Percentiles rank a stretch among this genome's conserved stretches.
These are phyloP conservation scores for Larimichthys polyactis DNA, from an alignment of 2,113 vertebrate genomes.

Conservation along the genomic window DNA sequence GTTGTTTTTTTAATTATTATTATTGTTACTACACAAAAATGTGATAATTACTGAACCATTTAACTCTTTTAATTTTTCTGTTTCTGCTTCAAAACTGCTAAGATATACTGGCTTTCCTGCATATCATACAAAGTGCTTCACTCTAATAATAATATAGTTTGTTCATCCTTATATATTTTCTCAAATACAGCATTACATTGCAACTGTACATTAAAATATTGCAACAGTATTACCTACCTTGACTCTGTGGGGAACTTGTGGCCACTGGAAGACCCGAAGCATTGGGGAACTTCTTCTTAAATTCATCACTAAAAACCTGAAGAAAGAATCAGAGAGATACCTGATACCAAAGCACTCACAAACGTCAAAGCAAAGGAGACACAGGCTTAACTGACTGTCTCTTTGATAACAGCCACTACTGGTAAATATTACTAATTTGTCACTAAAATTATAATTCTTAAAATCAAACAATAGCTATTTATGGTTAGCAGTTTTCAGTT, in stretches of 20 bases:
- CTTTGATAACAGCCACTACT: neutral
- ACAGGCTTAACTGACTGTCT: neutral
- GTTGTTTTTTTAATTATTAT: no score
- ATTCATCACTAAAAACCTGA: conserved; percentile 79
- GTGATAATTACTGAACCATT: neutral
- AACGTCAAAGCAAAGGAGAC: neutral
- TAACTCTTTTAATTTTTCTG: no score
- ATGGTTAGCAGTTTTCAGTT: neutral
- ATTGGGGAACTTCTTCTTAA: conserved; percentile 66
- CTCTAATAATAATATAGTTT: neutral
- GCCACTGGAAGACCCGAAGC: neutral
- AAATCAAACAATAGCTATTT: no score
- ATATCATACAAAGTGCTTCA: neutral
- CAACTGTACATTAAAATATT: neutral
- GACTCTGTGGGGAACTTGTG: neutral
- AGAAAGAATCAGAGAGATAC: conserved; percentile 9
- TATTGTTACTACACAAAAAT: neutral
- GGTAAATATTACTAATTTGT: neutral
- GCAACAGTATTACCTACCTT: conserved; percentile 44
- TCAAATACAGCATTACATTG: neutral
- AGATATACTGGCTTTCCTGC: neutral
- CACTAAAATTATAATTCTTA: neutral
- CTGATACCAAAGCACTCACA: neutral
- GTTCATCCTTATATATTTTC: neutral
- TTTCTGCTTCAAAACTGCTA: neutral